Conservation (phyloP, 2,113 vertebrate genomes). For the Dinomys branickii region DNA sequence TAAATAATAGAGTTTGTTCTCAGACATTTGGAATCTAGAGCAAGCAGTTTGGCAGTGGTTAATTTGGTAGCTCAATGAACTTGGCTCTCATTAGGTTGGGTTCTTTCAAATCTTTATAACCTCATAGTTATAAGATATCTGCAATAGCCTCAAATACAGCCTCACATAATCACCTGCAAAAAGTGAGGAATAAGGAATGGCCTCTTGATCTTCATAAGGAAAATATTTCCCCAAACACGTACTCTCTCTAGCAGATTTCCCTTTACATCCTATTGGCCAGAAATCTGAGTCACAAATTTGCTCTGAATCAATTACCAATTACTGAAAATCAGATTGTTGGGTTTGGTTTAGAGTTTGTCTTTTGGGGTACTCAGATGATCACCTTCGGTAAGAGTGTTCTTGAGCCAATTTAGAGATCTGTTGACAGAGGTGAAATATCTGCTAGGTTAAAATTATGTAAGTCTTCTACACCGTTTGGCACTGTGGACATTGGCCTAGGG, state of each 20-base stretch:
- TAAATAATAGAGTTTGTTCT: constrained; percentile 26
- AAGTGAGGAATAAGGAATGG: not conserved
- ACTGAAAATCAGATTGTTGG: not conserved
- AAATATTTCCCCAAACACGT: not conserved
- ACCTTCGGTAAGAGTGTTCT: not conserved
- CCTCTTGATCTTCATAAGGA: constrained; percentile 8
- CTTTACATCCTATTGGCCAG: not conserved
- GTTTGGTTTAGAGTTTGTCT: not conserved
- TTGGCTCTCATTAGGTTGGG: not conserved
- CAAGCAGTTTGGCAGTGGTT: not conserved
- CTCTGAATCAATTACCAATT: not conserved
- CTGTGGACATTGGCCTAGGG: not conserved
- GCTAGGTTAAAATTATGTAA: not conserved
- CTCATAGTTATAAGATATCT: not conserved
- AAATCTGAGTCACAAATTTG: not conserved
- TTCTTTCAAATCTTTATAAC: constrained; percentile 44
- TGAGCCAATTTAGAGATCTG: not conserved
- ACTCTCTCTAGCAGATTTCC: not conserved
- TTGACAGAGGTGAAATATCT: not conserved
- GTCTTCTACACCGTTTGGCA: not conserved
- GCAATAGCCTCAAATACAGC: not conserved
- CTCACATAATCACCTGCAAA: not conserved
- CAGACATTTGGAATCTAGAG: not conserved
- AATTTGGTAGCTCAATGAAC: not conserved
- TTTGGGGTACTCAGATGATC: accelerated